Evolutionary conservation across 2,113 vertebrate genomes (phyloP).

Genomic region (Hippoglossus stenolepis): DNA sequence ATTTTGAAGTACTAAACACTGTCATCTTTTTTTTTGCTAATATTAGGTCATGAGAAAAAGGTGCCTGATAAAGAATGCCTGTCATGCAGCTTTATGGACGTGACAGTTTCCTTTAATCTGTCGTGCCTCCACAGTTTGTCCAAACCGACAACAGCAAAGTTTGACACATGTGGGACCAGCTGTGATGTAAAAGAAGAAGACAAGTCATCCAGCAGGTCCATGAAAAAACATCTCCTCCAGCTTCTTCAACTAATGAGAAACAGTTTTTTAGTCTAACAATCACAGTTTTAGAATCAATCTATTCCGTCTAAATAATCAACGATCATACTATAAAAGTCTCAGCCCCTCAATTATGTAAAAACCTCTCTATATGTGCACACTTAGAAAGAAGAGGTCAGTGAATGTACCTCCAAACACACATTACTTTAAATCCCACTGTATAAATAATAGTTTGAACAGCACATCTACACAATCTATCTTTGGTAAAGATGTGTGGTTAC

Average conservation of each 20-base stretch:
- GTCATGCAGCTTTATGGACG: neutral
- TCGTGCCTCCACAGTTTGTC: neutral
- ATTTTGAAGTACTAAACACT: neutral
- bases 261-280: too few relatives aligned
- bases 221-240: too few relatives aligned
- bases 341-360: neutral
- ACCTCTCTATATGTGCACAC: neutral
- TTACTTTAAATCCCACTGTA: neutral
- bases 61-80: neutral
- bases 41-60: neutral
- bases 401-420: neutral
- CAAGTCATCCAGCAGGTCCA: too few relatives aligned
- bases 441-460: constrained; percentile 26
- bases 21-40: neutral
- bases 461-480: constrained; percentile 51
- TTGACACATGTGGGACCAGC: constrained; percentile 4
- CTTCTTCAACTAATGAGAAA: too few relatives aligned
- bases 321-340: neutral
- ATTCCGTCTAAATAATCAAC: too few relatives aligned
- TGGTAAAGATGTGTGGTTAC: constrained; percentile 22
- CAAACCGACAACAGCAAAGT: neutral
- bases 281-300: too few relatives aligned
- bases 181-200: neutral
- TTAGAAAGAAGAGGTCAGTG: neutral
- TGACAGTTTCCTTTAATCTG: neutral